Evolutionary conservation across 1,140 invertebrate species (phyloP).

Genomic region (Heliothis virescens): DNA sequence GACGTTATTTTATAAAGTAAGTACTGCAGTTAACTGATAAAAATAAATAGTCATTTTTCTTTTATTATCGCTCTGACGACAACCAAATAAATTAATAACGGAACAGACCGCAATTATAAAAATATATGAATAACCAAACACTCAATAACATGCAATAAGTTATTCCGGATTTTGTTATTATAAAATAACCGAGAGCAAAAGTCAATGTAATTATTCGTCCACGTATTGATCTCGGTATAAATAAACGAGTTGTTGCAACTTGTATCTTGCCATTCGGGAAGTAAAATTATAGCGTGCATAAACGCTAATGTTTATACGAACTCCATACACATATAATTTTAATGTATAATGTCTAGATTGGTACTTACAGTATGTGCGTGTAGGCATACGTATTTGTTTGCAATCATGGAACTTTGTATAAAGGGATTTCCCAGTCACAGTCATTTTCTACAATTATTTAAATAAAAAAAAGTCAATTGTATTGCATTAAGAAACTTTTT

Average conservation of each 20-base stretch:
- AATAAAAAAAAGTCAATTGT: too few species aligned
- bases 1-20: neutral
- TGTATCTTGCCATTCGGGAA: constrained; percentile 53
- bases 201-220: constrained; percentile 57
- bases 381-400: neutral
- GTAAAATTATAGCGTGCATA: constrained; percentile 50
- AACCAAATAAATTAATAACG: neutral
- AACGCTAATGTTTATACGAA: constrained; percentile 45
- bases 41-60: too few species aligned
- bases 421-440: neutral
- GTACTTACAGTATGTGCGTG: constrained; percentile 4
- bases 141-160: constrained; percentile 27
- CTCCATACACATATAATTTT: constrained; percentile 33
- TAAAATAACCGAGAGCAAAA: constrained; percentile 50
- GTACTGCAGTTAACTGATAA: too few species aligned
- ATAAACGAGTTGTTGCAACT: constrained; percentile 50
- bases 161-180: constrained; percentile 48
- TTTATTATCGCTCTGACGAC: neutral
- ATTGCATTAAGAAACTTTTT: too few species aligned
- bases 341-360: constrained; percentile 19
- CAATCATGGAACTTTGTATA: constrained; percentile 4
- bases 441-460: too few species aligned
- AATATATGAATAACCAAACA: neutral
- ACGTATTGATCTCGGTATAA: constrained; percentile 51
- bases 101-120: neutral